Base-by-base conservation (phyloP, 2,888 invertebrate genomes). In the Lasiommata megera region DNA sequence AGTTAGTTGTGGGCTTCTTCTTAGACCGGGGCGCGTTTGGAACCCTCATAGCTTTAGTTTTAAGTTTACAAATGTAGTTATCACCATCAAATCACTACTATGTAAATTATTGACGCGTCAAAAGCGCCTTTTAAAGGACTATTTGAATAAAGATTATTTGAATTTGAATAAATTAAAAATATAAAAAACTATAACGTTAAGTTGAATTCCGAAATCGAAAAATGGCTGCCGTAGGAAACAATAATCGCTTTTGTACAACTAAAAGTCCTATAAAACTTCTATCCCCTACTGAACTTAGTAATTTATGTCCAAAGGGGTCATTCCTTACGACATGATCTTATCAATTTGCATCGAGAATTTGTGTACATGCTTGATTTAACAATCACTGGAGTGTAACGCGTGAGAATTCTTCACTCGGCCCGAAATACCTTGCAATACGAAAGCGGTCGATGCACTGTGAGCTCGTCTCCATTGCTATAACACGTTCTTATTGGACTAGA, bases 361-460 rank as follows among this genome's bases (percentile, higher is more conserved):
- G 60, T 60, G 50, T 57, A 52, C 47, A 57, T 54, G 54, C 47
- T 18, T 55, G 54, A 60, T 52, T 48, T 46, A 40, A 34, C 52
- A 47, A 50, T 43, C 58, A 47, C 7, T 48, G 56, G 38, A 14
- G 53, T 56, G 59, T 54, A 36, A 53, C 59, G 54, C 57, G 59
- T 61, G 61, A 61, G 61, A 61, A 61, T 59, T 59, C 56, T 48
- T 46, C 23, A 28, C 38, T 7, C 44, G 37, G 61, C 53, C 66
- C 62, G 54, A 62, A 66, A 66, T 64, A 64, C 60, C 64, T 41
- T 31, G 53, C 60, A 54, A 46, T 57, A 55, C 60, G 66, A 67
- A 68, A 60, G 73, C 77, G 84, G 85, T 82, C 83, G 73, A 64
- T 62, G 65, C 64, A 61, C 65, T 54, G 54, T 48, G 36, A 11